These are phyloP conservation scores for Didymodactylos carnosus DNA, from an alignment of 2,888 invertebrate genomes.

Conservation along the genomic window DNA sequence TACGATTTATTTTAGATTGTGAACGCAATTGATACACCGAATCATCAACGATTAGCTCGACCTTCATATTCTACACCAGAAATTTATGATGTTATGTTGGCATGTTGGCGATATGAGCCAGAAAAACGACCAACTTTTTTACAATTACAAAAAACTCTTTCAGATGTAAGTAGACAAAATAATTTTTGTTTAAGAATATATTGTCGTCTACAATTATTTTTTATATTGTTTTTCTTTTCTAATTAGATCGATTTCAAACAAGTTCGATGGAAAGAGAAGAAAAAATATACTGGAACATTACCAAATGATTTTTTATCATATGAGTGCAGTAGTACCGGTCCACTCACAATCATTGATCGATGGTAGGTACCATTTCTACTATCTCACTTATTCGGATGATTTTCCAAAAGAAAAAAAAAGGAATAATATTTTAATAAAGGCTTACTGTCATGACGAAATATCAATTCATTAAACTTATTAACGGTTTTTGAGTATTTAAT, in stretches of 20 bases:
- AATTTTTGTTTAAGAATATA: too few species aligned
- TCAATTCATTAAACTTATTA: too few species aligned
- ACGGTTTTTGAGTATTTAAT: too few species aligned
- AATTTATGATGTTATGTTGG: background rate
- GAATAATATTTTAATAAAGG: too few species aligned
- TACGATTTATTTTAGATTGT: background rate
- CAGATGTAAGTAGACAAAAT: background rate
- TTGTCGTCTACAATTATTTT: background rate
- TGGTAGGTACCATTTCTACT: background rate
- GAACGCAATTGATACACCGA: background rate
- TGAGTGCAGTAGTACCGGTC: background rate
- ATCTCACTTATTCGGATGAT: too few species aligned
- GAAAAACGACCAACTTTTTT: background rate
- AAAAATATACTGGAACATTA: background rate
- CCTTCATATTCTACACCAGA: background rate
- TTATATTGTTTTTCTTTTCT: background rate
- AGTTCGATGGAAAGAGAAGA: background rate
- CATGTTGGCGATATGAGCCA: background rate
- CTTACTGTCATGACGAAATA: too few species aligned
- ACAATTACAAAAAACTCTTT: background rate
- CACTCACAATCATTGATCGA: background rate
- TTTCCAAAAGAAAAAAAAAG: too few species aligned
- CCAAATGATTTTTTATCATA: background rate
- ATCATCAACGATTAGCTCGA: background rate
- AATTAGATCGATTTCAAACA: background rate